These are phyloP conservation scores for Pseudococcus longispinus DNA, from an alignment of 2,888 invertebrate genomes.

Conservation along the genomic window DNA sequence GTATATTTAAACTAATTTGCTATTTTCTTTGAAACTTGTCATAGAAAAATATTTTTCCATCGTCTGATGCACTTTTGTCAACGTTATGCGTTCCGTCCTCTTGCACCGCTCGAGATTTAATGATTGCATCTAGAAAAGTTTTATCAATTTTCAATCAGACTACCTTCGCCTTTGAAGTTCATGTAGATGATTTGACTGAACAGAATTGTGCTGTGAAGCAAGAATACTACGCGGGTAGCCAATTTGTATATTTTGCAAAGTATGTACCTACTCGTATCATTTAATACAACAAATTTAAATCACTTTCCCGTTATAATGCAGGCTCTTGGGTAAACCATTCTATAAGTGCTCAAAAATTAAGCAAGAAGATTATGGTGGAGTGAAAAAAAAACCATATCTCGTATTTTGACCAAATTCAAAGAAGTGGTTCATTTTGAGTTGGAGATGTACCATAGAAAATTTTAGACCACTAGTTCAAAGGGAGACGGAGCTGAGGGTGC, in stretches of 20 bases:
- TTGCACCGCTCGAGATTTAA: neutral
- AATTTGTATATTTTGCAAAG: neutral
- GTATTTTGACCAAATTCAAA: too few relatives aligned
- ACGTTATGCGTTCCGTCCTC: neutral
- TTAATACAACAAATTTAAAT: too few relatives aligned
- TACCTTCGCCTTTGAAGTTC: neutral
- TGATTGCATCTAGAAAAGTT: neutral
- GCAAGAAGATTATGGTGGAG: too few relatives aligned
- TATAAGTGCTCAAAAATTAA: too few relatives aligned
- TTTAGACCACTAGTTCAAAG: too few relatives aligned
- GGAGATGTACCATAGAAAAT: too few relatives aligned
- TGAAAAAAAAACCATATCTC: too few relatives aligned
- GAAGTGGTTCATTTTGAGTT: too few relatives aligned
- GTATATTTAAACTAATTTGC: neutral
- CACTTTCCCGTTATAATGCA: too few relatives aligned
- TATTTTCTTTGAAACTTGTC: neutral
- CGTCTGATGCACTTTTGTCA: neutral
- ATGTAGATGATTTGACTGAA: neutral
- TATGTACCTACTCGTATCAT: neutral
- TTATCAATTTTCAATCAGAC: neutral
- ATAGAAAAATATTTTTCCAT: neutral
- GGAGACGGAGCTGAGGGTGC: too few relatives aligned
- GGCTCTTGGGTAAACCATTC: too few relatives aligned
- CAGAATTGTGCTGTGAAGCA: neutral
- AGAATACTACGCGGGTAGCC: neutral